phyloP scores from a whole-genome alignment of 2,113 vertebrate genomes.

The Leuciscus idus region DNA sequence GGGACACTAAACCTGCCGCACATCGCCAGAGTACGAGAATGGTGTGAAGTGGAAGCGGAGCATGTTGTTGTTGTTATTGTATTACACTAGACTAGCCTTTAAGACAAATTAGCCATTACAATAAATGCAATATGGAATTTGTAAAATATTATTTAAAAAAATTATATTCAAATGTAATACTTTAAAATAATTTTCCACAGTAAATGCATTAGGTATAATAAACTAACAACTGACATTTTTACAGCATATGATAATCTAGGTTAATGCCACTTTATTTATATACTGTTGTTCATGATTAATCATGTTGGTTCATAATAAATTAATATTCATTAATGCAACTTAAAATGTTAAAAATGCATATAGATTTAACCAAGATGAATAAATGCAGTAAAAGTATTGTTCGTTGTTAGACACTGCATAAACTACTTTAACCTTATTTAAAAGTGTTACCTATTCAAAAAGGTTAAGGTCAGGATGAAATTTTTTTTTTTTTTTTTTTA shows the following conservation, averaged over 20 bases:
- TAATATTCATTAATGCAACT: not conserved
- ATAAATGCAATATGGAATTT: not conserved
- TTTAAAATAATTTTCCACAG: not conserved
- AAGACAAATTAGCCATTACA: not conserved
- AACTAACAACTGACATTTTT: not conserved
- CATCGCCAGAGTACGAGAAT: not conserved
- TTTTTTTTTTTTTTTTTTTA: no score
- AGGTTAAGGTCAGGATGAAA: not conserved
- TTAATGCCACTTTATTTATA: not conserved
- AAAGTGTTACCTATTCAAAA: not conserved
- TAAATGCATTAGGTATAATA: not conserved
- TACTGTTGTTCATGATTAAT: not conserved
- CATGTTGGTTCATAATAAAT: not conserved
- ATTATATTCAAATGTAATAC: not conserved
- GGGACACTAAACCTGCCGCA: not conserved
- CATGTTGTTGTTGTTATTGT: no score
- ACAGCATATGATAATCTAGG: not conserved
- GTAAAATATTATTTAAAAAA: not conserved
- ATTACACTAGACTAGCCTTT: no score
- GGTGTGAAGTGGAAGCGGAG: no score
- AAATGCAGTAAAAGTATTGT: not conserved
- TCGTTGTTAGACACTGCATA: not conserved
- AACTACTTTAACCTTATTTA: not conserved
- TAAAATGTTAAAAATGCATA: not conserved
- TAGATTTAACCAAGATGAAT: not conserved